These are phyloP conservation scores for Penaeus chinensis DNA, from an alignment of 1,140 invertebrate species.

Conservation along the genomic window DNA sequence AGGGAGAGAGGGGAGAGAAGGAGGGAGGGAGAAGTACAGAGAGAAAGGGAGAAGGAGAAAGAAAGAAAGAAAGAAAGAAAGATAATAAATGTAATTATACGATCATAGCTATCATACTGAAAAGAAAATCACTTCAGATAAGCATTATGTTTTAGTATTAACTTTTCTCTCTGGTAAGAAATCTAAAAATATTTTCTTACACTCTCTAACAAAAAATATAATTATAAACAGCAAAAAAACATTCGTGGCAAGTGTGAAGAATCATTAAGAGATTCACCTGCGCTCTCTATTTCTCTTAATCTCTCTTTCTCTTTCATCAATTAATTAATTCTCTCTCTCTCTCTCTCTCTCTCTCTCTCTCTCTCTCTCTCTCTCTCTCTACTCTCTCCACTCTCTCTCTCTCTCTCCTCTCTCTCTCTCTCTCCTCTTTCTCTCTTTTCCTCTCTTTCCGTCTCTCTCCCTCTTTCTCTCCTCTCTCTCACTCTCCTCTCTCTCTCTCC, in stretches of 20 bases:
- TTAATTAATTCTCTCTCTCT: not conserved
- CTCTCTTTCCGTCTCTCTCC: not conserved
- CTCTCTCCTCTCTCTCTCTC: not conserved
- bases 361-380: not conserved
- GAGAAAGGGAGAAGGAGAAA: too few relatives aligned
- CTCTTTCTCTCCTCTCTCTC: not conserved
- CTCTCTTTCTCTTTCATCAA: too few relatives aligned
- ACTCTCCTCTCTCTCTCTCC: not conserved
- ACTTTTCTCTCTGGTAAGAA: not conserved
- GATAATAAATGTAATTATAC: too few relatives aligned
- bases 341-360: not conserved
- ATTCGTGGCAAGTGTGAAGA: too few relatives aligned
- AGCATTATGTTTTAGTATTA: not conserved
- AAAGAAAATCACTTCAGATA: constrained; percentile 69
- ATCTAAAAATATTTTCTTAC: not conserved
- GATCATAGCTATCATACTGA: too few relatives aligned
- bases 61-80: too few relatives aligned
- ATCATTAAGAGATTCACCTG: too few relatives aligned
- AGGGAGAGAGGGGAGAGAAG: not conserved
- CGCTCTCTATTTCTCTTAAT: too few relatives aligned
- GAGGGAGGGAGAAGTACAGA: not conserved
- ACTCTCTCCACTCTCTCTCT: not conserved
- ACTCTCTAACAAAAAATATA: too few relatives aligned
- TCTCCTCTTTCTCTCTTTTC: not conserved
- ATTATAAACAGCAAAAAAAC: too few relatives aligned